Conservation (phyloP, 2,797 vertebrate species). For the Centropyge bicolor region DNA sequence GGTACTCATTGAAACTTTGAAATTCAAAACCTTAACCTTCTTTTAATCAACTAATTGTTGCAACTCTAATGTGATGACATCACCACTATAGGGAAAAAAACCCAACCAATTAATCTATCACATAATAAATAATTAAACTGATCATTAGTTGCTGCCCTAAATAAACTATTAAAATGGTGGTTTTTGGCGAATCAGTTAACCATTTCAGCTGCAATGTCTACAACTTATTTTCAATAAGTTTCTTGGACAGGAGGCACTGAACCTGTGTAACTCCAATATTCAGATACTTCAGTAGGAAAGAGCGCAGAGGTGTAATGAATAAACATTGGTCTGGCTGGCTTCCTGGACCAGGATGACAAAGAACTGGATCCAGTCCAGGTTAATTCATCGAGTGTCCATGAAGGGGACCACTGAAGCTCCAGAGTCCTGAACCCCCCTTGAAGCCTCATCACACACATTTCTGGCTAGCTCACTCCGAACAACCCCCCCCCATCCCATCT, state of each 20-base stretch:
- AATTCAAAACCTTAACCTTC: too few species aligned
- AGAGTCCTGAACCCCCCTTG: constrained; percentile 5
- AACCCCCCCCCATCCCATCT: constrained; percentile 36
- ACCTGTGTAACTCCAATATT: background rate
- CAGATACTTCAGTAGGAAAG: constrained; percentile 25
- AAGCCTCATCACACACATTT: constrained; percentile 33
- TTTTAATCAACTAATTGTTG: too few species aligned
- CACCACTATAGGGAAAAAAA: too few species aligned
- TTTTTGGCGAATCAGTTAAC: background rate
- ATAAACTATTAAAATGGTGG: background rate
- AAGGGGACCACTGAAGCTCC: constrained; percentile 5
- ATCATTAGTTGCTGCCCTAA: background rate
- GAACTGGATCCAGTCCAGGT: constrained; percentile 45
- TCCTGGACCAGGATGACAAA: constrained; percentile 46
- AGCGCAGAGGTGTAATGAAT: constrained; percentile 41
- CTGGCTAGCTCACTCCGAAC: constrained; percentile 4
- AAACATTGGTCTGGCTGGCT: constrained; percentile 50
- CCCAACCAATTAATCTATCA: too few species aligned
- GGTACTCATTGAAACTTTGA: too few species aligned
- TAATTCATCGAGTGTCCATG: constrained; percentile 26
- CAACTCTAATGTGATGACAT: too few species aligned
- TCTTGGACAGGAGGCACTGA: background rate
- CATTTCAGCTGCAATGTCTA: too few species aligned
- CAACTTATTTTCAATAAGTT: background rate
- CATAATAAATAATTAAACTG: background rate